Percentiles rank a stretch among this genome's conserved stretches.
Evolutionary conservation across 2,113 vertebrate genomes (phyloP).

Genomic region (Gopherus flavomarginatus): DNA sequence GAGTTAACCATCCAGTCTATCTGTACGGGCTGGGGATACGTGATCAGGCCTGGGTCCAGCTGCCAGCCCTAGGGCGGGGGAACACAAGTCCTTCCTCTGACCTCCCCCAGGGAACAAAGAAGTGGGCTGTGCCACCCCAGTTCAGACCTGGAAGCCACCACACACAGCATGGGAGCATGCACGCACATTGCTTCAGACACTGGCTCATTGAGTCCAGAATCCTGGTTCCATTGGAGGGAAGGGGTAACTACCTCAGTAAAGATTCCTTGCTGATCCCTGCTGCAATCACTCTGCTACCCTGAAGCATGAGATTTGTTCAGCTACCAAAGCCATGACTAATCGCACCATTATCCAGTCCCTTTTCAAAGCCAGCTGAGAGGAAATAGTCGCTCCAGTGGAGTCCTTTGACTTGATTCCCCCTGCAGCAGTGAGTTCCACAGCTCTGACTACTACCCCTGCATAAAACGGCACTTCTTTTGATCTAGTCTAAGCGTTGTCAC

Average conservation of each 20-base stretch:
- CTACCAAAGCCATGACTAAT: neutral
- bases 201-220: neutral
- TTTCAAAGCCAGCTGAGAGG: neutral
- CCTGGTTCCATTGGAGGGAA: neutral
- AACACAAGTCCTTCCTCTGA: neutral
- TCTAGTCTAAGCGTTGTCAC: neutral
- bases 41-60: neutral
- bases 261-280: neutral
- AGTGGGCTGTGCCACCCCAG: too few relatives aligned
- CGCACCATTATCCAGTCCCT: neutral
- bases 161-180: too few relatives aligned
- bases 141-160: too few relatives aligned
- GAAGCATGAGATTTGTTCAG: neutral
- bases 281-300: neutral
- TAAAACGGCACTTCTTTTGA: neutral
- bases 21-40: neutral
- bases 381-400: neutral
- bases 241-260: neutral
- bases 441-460: accelerated
- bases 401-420: neutral
- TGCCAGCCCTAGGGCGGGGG: neutral
- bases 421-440: neutral
- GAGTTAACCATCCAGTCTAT: neutral
- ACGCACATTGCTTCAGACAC: neutral
- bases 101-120: neutral